phyloP scores from a whole-genome alignment of 1,140 invertebrate species.

The Habropoda laboriosa region DNA sequence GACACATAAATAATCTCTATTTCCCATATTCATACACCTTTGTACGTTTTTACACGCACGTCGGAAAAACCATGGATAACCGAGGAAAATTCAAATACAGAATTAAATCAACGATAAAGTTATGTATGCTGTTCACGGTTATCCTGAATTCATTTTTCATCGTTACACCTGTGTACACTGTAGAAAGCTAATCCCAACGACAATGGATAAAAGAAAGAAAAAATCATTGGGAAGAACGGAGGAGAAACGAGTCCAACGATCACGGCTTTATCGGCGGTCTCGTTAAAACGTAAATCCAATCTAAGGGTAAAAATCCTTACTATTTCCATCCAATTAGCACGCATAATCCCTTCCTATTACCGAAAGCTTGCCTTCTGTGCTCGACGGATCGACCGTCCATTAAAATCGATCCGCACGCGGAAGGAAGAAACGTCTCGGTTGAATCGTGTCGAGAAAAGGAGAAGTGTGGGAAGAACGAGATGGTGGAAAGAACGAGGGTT shows the following conservation, averaged over 20 bases:
- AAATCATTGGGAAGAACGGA: background rate
- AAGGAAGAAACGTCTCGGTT: conserved; percentile 34
- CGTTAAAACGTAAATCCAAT: conserved; percentile 21
- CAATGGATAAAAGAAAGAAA: background rate
- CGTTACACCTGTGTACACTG: background rate
- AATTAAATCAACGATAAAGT: conserved; percentile 17
- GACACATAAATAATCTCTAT: no score
- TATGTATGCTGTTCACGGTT: background rate
- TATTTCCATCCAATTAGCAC: conserved; percentile 49
- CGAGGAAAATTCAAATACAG: background rate
- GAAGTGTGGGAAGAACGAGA: conserved; percentile 1
- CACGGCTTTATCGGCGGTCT: background rate
- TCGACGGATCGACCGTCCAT: background rate
- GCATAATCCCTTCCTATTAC: conserved; percentile 40
- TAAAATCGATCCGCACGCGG: conserved; percentile 46
- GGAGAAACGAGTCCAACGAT: background rate
- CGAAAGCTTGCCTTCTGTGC: conserved; percentile 1
- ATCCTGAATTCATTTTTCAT: background rate
- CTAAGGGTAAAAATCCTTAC: conserved; percentile 32
- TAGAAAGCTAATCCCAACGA: conserved; percentile 5
- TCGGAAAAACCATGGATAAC: background rate
- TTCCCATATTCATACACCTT: background rate
- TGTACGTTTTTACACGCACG: background rate
- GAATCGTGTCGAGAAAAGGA: background rate
- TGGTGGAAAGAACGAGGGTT: background rate